Conservation (phyloP, 1,140 invertebrate genomes). For the Cepaea nemoralis region DNA sequence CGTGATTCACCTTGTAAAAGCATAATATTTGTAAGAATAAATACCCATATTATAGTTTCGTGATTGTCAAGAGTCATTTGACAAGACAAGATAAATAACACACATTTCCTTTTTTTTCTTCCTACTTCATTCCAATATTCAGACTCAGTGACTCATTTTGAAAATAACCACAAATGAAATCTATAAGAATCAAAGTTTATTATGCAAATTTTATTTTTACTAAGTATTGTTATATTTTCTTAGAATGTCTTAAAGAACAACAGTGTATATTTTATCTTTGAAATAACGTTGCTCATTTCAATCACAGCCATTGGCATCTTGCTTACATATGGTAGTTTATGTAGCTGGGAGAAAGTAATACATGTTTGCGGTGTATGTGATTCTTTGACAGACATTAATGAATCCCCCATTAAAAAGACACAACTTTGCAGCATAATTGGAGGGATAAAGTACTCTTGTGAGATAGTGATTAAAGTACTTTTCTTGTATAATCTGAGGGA, state of each 20-base stretch:
- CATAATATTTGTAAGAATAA: constrained; percentile 4
- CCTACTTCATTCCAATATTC: constrained; percentile 28
- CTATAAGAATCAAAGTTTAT: constrained; percentile 41
- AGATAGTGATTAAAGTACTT: too few species aligned
- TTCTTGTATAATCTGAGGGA: too few species aligned
- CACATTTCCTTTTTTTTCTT: constrained; percentile 7
- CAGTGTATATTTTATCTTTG: constrained; percentile 19
- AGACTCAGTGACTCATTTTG: not conserved
- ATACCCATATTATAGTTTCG: not conserved
- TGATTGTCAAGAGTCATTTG: not conserved
- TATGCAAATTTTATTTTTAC: constrained; percentile 41
- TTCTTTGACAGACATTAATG: not conserved
- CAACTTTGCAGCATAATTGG: too few species aligned
- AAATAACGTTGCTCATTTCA: constrained; percentile 33
- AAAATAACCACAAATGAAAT: constrained; percentile 18
- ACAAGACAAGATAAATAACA: not conserved
- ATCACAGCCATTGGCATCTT: not conserved
- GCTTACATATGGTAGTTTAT: not conserved
- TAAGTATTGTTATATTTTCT: constrained; percentile 30
- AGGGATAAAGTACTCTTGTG: too few species aligned
- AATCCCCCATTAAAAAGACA: not conserved
- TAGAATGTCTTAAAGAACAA: constrained; percentile 27
- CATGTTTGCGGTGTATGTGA: not conserved
- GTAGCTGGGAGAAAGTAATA: not conserved
- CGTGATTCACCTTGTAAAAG: not conserved